phyloP scores from a whole-genome alignment of 2,888 invertebrate genomes.

The Oasisia sp. region DNA sequence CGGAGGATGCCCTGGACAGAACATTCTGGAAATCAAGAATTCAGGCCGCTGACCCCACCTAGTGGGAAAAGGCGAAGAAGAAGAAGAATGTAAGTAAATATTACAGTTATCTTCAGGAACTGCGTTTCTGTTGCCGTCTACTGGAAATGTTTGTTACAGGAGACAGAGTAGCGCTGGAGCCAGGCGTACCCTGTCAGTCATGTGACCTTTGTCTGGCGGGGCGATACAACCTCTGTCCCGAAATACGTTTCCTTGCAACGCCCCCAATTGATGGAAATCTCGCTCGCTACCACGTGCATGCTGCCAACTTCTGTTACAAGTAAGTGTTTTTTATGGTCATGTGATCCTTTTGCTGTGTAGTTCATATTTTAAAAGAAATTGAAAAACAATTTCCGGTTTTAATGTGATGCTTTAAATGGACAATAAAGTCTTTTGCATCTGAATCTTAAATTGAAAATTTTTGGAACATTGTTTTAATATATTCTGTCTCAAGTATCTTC shows the following conservation, averaged over 20 bases:
- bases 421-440: too few relatives aligned
- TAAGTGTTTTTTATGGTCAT: constrained; percentile 41
- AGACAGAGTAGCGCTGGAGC: constrained; percentile 94
- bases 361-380: too few relatives aligned
- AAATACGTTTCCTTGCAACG: constrained; percentile 92
- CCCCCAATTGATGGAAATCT: constrained; percentile 93
- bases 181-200: constrained; percentile 83
- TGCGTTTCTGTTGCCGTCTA: background rate
- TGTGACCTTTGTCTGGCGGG: constrained; percentile 90
- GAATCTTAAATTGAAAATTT: too few relatives aligned
- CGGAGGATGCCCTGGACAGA: too few relatives aligned
- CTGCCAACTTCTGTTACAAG: constrained; percentile 72
- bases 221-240: constrained; percentile 88
- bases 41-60: too few relatives aligned
- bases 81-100: too few relatives aligned
- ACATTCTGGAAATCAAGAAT: too few relatives aligned
- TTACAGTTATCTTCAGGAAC: background rate
- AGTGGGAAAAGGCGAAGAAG: too few relatives aligned
- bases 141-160: constrained; percentile 67
- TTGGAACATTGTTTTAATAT: too few relatives aligned
- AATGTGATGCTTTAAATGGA: too few relatives aligned
- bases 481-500: too few relatives aligned
- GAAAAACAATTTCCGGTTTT: too few relatives aligned
- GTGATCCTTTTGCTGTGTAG: background rate
- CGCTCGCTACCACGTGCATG: constrained; percentile 86